These are phyloP conservation scores for Macrostomum lignano DNA, from an alignment of 1,140 invertebrate genomes.

Conservation along the genomic window DNA sequence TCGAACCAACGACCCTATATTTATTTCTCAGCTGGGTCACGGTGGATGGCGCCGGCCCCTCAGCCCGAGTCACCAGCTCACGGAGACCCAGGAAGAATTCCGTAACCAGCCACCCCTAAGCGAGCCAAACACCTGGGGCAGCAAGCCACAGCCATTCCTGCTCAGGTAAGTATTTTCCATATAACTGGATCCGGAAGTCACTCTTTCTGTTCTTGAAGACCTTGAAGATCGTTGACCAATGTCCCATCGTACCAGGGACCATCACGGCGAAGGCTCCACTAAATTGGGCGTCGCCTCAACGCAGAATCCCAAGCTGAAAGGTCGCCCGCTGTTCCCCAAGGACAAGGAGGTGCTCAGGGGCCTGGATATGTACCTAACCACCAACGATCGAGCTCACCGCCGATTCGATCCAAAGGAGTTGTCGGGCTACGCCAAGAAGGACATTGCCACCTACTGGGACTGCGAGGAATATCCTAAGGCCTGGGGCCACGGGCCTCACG, in stretches of 20 bases:
- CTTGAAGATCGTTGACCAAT: too few relatives aligned
- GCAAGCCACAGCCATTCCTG: conserved; percentile 14
- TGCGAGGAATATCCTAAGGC: conserved; percentile 25
- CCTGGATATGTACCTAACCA: conserved; percentile 22
- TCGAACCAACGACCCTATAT: too few relatives aligned
- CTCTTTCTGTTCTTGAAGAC: conserved; percentile 5
- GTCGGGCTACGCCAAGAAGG: conserved; percentile 20
- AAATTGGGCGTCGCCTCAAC: conserved; percentile 15
- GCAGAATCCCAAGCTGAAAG: conserved; percentile 19
- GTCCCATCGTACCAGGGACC: too few relatives aligned
- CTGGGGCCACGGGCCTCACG: conserved; percentile 20
- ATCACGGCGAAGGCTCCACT: too few relatives aligned
- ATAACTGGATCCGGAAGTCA: conserved; percentile 21
- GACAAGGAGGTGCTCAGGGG: conserved; percentile 17
- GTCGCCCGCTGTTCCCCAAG: conserved; percentile 16
- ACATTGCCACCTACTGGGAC: conserved; percentile 22
- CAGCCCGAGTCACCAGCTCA: conserved; percentile 24
- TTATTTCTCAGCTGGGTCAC: too few relatives aligned
- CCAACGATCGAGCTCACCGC: conserved; percentile 22
- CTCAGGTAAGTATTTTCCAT: conserved; percentile 14
- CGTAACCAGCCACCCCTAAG: conserved; percentile 12
- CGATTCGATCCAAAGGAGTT: conserved; percentile 17
- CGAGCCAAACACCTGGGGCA: conserved; percentile 8
- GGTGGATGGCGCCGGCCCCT: conserved; percentile 23
- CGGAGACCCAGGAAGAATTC: conserved; percentile 21